A percentile compares a stretch with the other conserved stretches of the same genome.
phyloP scores from a whole-genome alignment of 2,888 invertebrate genomes.

The Xanthia icteritia region DNA sequence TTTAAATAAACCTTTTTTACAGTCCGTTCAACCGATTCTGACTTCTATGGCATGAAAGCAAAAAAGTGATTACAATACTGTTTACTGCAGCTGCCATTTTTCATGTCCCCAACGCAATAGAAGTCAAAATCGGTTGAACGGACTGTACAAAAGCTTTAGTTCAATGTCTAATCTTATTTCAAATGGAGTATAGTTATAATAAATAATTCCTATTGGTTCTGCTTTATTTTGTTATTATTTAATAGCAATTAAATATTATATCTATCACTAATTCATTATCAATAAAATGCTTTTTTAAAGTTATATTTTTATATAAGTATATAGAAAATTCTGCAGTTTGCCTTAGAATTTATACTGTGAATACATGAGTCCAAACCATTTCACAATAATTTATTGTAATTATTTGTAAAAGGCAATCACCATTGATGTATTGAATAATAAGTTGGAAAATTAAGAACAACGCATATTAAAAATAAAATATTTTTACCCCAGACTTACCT shows the following conservation, averaged over 20 bases:
- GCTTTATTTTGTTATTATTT: background rate
- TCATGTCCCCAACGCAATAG: no score
- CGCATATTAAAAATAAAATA: background rate
- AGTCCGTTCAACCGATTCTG: no score
- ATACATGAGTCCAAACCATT: background rate
- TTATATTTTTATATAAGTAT: no score
- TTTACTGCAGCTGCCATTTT: no score
- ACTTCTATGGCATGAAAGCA: no score
- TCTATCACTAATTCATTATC: background rate
- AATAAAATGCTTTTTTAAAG: background rate
- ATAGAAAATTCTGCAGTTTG: background rate
- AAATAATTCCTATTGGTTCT: background rate
- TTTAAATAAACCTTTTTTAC: no score
- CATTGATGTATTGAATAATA: background rate
- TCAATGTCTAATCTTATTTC: no score
- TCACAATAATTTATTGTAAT: no score
- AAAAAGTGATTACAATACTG: no score
- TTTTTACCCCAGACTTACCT: constrained; percentile 69
- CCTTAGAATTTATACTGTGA: background rate
- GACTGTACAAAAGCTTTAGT: no score
- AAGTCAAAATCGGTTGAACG: no score
- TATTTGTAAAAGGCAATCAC: background rate
- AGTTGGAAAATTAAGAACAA: background rate
- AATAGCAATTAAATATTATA: background rate
- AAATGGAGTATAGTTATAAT: no score